These are phyloP conservation scores for Raja brachyura DNA, from an alignment of 2,113 vertebrate genomes.

Conservation along the genomic window DNA sequence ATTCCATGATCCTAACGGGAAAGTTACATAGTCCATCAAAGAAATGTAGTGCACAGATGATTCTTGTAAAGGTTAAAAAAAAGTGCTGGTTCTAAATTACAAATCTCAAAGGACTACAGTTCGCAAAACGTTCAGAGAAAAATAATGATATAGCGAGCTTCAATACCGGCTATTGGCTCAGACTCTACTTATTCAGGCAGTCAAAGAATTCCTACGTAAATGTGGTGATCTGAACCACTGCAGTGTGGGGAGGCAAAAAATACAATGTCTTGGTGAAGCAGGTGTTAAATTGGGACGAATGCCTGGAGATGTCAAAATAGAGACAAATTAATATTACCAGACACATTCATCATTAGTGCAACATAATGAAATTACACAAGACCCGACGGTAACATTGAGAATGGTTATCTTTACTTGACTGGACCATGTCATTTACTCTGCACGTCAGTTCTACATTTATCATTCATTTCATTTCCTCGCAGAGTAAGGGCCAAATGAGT, in stretches of 20 bases:
- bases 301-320: neutral
- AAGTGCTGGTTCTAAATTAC: neutral
- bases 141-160: neutral
- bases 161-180: neutral
- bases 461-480: neutral
- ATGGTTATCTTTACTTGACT: conserved; percentile 23
- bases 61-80: neutral
- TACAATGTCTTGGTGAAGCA: neutral
- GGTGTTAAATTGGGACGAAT: neutral
- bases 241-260: neutral
- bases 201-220: neutral
- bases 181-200: neutral
- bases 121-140: neutral
- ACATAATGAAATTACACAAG: conserved; percentile 35
- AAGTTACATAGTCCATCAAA: neutral
- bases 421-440: conserved; percentile 29
- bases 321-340: conserved; percentile 36
- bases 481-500: conserved; percentile 27
- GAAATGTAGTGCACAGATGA: neutral
- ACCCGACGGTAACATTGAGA: conserved; percentile 22
- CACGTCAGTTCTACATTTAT: conserved; percentile 25
- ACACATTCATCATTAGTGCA: conserved; percentile 27
- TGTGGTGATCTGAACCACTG: neutral
- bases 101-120: neutral
- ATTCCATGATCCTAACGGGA: neutral